Base-by-base conservation (phyloP, 2,888 invertebrate species). In the Apodemia zela region DNA sequence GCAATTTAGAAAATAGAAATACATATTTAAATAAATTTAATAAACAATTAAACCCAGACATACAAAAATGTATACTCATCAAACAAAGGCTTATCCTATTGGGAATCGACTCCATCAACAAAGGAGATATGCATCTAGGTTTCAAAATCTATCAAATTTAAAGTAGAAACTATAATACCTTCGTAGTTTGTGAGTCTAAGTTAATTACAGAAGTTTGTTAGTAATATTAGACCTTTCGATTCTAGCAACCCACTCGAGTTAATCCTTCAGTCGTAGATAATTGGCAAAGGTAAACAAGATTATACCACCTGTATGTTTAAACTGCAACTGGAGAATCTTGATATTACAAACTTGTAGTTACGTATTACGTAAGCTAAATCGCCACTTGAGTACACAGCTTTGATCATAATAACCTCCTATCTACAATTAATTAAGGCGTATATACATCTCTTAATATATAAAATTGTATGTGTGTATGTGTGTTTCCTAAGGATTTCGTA, bases 251-350 rank as follows among this genome's bases (percentile, higher is more conserved):
- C 51, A 51, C 38, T 38, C 51, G 51, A 51, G 51, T 18, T 51
- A 51, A 51, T 51, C 49, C 49, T 49, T 49, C 49, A n/a, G 33
- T 33, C 33, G 49, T 49, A 49, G 49, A 49, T 49, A 49, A 49
- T 49, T 49, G 49, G 49, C 51, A 51, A 51, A 51, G 51, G 51
- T 51, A 51, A 51, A 21, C 25, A 54, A 21, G 54, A 54, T 54
- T 54, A 54, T 13, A 54, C 54, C 62, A 47, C 62, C 59, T 47
- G 33, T 47, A 45, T 63, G 58, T 63, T 63, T 58, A 59, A 58
- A 59, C 21, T 59, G 47, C 17, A 42, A 42, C 33, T 38, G 60
- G 62, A 63, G 47, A 42, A 63, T 63, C 58, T 59, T 38, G 62
- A 63, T 63, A 62, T 58, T 58, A 47, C 33, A 59, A 59, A 59